Percentiles rank a stretch among this genome's conserved stretches.
Evolutionary conservation across 2,113 vertebrate genomes (phyloP).

Genomic region (Anhinga rufa): DNA sequence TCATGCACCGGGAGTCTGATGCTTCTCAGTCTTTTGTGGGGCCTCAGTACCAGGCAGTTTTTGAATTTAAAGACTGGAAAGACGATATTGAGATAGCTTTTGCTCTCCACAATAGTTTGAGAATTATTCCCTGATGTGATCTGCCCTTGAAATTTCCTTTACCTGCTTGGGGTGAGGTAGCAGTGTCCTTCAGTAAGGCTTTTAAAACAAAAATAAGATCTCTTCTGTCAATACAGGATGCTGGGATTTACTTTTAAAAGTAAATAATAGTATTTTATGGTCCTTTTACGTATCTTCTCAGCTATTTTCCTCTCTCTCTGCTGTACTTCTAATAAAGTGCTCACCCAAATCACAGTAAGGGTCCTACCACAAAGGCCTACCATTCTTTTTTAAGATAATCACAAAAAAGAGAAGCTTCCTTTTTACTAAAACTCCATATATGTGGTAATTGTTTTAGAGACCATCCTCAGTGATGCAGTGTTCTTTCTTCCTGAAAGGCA

Average conservation of each 20-base stretch:
- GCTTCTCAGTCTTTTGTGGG: neutral
- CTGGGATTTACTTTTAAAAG: neutral
- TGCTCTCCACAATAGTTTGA: neutral
- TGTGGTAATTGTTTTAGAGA: neutral
- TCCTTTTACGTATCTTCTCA: neutral
- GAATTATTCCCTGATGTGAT: neutral
- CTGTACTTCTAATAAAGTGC: neutral
- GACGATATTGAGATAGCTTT: neutral
- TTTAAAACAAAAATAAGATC: neutral
- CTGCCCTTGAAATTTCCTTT: neutral
- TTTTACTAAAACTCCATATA: neutral
- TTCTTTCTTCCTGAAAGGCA: neutral
- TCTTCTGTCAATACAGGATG: neutral
- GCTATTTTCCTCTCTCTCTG: neutral
- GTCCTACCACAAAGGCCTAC: neutral
- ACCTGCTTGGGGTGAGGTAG: neutral
- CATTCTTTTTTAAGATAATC: neutral
- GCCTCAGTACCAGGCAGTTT: neutral
- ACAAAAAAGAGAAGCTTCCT: neutral
- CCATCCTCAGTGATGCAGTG: neutral
- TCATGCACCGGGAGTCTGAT: neutral
- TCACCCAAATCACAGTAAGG: neutral
- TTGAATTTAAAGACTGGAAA: neutral
- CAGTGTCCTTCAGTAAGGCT: neutral
- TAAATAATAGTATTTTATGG: neutral